Conservation (phyloP, 2,797 vertebrate species). For the Catamblyrhynchus diadema region DNA sequence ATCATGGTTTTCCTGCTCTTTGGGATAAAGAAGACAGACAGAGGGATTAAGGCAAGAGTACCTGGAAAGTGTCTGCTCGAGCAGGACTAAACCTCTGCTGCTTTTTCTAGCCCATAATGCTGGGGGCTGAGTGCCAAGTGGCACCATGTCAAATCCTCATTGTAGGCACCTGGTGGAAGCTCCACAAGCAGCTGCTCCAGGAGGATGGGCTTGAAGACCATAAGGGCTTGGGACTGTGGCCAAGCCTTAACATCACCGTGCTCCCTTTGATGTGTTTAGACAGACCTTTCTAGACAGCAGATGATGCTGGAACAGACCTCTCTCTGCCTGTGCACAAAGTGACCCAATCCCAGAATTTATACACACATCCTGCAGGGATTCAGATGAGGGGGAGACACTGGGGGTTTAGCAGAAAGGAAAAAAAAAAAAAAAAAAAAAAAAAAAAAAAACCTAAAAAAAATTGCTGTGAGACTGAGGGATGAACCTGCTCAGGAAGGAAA, state of each 20-base stretch:
- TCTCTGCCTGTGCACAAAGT: background rate
- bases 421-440: background rate
- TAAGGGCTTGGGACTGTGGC: background rate
- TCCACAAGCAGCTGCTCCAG: conserved; percentile 44
- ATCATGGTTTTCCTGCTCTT: conserved; percentile 29
- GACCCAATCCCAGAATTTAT: background rate
- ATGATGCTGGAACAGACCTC: conserved; percentile 25
- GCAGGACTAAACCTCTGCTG: conserved; percentile 30
- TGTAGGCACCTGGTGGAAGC: conserved; percentile 59
- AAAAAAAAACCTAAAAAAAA: background rate
- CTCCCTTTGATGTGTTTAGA: conserved; percentile 42
- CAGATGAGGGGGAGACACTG: background rate
- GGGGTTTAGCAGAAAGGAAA: background rate
- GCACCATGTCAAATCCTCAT: conserved; percentile 10
- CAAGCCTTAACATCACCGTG: conserved; percentile 1
- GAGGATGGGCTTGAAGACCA: conserved; percentile 27
- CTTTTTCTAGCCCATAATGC: conserved; percentile 9
- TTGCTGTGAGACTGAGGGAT: background rate
- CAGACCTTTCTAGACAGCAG: conserved; percentile 37
- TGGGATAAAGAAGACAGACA: conserved; percentile 51
- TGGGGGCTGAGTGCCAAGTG: conserved; percentile 33
- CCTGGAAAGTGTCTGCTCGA: conserved; percentile 56
- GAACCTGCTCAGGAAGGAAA: background rate
- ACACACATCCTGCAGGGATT: background rate
- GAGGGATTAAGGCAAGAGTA: conserved; percentile 45